Base-by-base conservation (phyloP, 2,888 invertebrate genomes). In the Orchesella flavescens region DNA sequence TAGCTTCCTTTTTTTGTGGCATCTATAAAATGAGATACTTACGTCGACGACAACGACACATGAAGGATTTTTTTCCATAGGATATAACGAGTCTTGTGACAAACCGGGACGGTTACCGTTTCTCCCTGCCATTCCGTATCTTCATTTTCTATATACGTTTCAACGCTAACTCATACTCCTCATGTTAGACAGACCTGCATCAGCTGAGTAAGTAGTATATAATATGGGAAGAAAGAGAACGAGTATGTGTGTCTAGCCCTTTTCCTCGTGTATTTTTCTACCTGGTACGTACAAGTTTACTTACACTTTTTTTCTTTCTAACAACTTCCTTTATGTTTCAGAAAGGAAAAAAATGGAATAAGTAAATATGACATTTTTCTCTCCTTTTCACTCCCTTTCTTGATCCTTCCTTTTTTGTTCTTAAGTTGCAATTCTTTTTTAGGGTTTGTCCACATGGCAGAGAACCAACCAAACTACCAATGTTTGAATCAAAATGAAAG, bases 1-100 rank as follows among this genome's bases (percentile, higher is more conserved):
- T 55, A 55, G n/a, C n/a, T n/a, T n/a, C n/a, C n/a, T n/a, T n/a
- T n/a, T 23, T 71, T 49, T 55, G 49, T 71, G 71, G 71, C 53
- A 71, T 53, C 68, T 68, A 68, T 68, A 65, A 68, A 68, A 10
- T 13, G 46, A 43, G 44, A 46, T 17, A 15, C 15, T 4, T n/a
- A 12, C 17, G 61, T 12, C 13, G 12, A 34, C 5, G 24, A 43
- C 3, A 34, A 65, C 2, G 24, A 12, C 4, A 61, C n/a, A 9
- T 61, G 21, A 7, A 61, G 3, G 24, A 5, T 23, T 61, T 23
- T 61, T 12, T 61, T 61, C 15, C n/a, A n/a, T 61, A 5, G 9
- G 2, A n/a, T 21, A 23, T 23, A 61, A 23, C 61, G 24, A 23
- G 61, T 66, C 43, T n/a, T n/a, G 44, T 66, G 44, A 66, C 66